phyloP scores from a whole-genome alignment of 2,888 invertebrate genomes.

The Leucozona laternaria region DNA sequence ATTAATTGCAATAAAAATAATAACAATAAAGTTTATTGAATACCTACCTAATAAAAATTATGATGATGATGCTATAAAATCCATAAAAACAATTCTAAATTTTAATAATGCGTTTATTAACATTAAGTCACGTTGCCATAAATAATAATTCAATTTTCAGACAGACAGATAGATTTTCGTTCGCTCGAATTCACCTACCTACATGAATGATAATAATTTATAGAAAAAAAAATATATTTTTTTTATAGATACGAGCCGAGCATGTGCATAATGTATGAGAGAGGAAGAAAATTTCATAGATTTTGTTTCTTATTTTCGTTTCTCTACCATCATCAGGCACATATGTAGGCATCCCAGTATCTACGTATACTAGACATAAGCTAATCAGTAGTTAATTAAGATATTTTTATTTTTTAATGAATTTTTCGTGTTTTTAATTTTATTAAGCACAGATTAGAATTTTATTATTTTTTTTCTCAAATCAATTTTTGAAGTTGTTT shows the following conservation, averaged over 20 bases:
- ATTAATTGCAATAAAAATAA: slow-evolving; percentile 79
- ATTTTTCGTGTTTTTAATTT: slow-evolving; percentile 17
- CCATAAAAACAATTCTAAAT: slow-evolving; percentile 83
- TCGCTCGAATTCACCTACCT: not conserved
- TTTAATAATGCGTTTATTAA: slow-evolving; percentile 79
- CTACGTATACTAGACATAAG: not conserved
- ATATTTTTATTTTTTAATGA: slow-evolving; percentile 16
- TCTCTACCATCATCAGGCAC: not conserved
- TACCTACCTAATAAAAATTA: slow-evolving; percentile 78
- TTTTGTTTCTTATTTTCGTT: not conserved
- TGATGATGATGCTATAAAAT: slow-evolving; percentile 82
- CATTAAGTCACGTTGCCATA: slow-evolving; percentile 72
- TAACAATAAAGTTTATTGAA: slow-evolving; percentile 81
- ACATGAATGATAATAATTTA: slow-evolving; percentile 2
- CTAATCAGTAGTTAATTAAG: slow-evolving; percentile 17
- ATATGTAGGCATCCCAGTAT: not conserved
- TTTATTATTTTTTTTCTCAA: slow-evolving; percentile 1
- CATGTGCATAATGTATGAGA: no score
- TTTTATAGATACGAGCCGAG: no score
- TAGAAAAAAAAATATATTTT: not conserved
- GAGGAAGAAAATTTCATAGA: not conserved
- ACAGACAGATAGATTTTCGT: not conserved
- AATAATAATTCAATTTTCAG: slow-evolving; percentile 68
- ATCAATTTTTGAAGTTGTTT: not conserved
- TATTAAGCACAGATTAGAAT: not conserved